Percentiles rank a stretch among this genome's conserved stretches.
These are phyloP conservation scores for Hypomesus transpacificus DNA, from an alignment of 2,113 vertebrate genomes.

Conservation along the genomic window DNA sequence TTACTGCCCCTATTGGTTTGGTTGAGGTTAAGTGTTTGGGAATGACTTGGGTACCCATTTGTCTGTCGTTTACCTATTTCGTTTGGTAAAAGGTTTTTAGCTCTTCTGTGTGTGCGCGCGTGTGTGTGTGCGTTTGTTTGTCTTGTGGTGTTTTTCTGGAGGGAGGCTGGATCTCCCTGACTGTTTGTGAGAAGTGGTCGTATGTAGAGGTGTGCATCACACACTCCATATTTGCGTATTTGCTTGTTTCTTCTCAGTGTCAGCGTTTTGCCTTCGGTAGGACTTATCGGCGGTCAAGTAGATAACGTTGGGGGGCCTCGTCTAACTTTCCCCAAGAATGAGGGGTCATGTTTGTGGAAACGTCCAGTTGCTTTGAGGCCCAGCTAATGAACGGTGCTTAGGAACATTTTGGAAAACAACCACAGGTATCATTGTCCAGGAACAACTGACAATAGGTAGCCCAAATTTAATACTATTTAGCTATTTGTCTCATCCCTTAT, in stretches of 20 bases:
- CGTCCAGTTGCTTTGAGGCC: background rate
- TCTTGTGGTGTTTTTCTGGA: background rate
- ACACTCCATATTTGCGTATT: background rate
- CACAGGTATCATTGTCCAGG: too few species aligned
- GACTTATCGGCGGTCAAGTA: background rate
- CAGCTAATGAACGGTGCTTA: background rate
- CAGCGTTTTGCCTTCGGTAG: background rate
- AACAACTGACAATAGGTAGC: too few species aligned
- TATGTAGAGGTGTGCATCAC: background rate
- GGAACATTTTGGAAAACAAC: background rate
- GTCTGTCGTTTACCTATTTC: background rate
- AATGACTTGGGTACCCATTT: background rate
- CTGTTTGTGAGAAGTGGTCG: background rate
- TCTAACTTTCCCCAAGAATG: background rate
- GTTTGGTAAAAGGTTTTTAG: background rate
- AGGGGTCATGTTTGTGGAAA: background rate
- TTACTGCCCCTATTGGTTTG: conserved; percentile 3
- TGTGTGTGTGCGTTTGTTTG: background rate
- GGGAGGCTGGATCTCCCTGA: conserved; percentile 18
- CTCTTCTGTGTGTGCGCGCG: conserved; percentile 4
- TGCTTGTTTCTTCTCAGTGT: background rate
- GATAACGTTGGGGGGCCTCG: background rate
- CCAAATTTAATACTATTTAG: too few species aligned
- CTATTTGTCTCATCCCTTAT: too few species aligned
- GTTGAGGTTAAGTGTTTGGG: background rate